A percentile compares a stretch with the other conserved stretches of the same genome.
These are phyloP conservation scores for Asbolus verrucosus DNA, from an alignment of 1,140 invertebrate genomes.

Conservation along the genomic window DNA sequence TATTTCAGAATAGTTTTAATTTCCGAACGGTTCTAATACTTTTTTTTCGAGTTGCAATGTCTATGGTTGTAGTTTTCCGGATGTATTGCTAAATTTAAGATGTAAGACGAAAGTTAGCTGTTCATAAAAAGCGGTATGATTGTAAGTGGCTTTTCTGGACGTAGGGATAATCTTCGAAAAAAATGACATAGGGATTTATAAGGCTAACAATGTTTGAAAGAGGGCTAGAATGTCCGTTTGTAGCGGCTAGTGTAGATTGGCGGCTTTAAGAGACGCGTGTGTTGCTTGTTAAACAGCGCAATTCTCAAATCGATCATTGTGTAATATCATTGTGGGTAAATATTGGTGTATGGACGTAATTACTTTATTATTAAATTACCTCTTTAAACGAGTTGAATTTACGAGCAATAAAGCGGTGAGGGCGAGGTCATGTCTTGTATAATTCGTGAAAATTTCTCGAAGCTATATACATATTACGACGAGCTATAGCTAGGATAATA, in stretches of 20 bases:
- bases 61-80: too few relatives aligned
- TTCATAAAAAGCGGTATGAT: slow-evolving; percentile 64
- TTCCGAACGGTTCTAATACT: too few relatives aligned
- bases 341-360: slow-evolving; percentile 3
- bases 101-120: slow-evolving; percentile 14
- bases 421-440: slow-evolving; percentile 6
- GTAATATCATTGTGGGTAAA: slow-evolving; percentile 10
- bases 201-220: slow-evolving; percentile 61
- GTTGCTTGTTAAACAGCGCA: slow-evolving; percentile 45
- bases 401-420: slow-evolving; percentile 14
- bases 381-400: slow-evolving; percentile 32
- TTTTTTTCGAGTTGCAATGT: too few relatives aligned
- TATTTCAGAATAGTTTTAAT: too few relatives aligned
- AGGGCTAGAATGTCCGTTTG: slow-evolving; percentile 57
- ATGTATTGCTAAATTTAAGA: slow-evolving; percentile 8
- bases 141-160: slow-evolving; percentile 63
- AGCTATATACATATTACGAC: slow-evolving; percentile 13
- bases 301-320: slow-evolving; percentile 40
- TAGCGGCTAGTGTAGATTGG: slow-evolving; percentile 58
- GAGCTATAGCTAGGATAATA: slow-evolving; percentile 34
- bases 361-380: slow-evolving; percentile 17
- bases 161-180: slow-evolving; percentile 62
- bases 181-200: slow-evolving; percentile 64
- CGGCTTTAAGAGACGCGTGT: slow-evolving; percentile 54
- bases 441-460: slow-evolving; percentile 19